phyloP scores from a whole-genome alignment of 1,140 invertebrate species.

The Musca vetustissima region DNA sequence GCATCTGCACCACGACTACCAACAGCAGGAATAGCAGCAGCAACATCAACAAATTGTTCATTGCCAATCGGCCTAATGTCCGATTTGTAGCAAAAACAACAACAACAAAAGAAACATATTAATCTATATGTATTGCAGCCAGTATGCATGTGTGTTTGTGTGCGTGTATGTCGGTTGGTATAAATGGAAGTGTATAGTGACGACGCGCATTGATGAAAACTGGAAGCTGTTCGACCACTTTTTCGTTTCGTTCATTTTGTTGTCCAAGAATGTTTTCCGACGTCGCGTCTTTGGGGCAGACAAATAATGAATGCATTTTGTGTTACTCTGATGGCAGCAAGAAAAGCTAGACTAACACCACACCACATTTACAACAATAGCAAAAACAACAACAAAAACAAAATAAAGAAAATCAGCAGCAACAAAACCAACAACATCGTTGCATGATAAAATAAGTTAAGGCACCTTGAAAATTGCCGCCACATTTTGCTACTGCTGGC shows the following conservation, averaged over 20 bases:
- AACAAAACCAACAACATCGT: not conserved
- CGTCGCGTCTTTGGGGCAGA: slow-evolving; percentile 12
- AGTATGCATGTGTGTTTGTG: no score
- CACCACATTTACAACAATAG: no score
- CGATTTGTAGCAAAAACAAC: no score
- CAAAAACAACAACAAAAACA: no score
- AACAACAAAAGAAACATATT: no score
- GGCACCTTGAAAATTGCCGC: slow-evolving; percentile 23
- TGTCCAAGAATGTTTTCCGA: not conserved
- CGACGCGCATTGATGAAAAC: slow-evolving; percentile 25
- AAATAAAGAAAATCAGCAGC: no score
- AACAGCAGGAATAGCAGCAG: no score
- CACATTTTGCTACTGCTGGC: slow-evolving; percentile 21
- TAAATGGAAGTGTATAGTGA: not conserved
- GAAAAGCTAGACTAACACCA: no score
- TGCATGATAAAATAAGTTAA: slow-evolving; percentile 15
- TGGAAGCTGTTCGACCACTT: slow-evolving; percentile 31
- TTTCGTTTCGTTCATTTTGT: not conserved
- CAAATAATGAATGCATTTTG: slow-evolving; percentile 14
- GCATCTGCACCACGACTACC: no score
- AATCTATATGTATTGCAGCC: no score
- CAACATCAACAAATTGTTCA: slow-evolving; percentile 7
- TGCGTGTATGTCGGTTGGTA: no score
- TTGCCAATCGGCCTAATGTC: no score
- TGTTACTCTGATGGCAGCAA: not conserved